These are phyloP conservation scores for Adelges cooleyi DNA, from an alignment of 1,140 invertebrate species.

Conservation along the genomic window DNA sequence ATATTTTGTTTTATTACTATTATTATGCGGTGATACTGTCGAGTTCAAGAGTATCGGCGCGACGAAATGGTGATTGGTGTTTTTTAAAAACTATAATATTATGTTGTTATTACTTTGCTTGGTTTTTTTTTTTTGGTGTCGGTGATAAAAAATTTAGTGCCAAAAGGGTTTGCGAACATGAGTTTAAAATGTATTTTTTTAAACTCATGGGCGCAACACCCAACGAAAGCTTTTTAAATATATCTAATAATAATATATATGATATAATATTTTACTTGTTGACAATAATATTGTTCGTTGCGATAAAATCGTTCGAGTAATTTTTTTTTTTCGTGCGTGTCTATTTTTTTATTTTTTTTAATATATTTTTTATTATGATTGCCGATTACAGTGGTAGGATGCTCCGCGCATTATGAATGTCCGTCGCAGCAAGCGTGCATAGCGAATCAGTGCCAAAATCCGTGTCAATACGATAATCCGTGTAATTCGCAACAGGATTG, in stretches of 20 bases:
- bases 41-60: conserved; percentile 16
- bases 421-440: conserved; percentile 61
- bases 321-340: too few species aligned
- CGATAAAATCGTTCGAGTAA: too few species aligned
- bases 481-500: conserved; percentile 56
- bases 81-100: not conserved
- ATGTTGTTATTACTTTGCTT: too few species aligned
- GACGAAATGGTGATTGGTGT: conserved; percentile 24
- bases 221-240: too few species aligned
- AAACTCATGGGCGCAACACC: conserved; percentile 4
- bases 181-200: conserved; percentile 11
- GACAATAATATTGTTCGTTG: too few species aligned
- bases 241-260: too few species aligned
- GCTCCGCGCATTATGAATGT: conserved; percentile 57
- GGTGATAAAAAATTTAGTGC: not conserved
- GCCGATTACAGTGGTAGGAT: conserved; percentile 49
- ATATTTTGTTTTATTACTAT: not conserved
- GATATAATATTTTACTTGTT: too few species aligned
- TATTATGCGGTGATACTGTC: not conserved
- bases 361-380: conserved; percentile 1
- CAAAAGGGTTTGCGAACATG: conserved; percentile 1
- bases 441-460: conserved; percentile 61
- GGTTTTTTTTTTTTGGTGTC: not conserved
- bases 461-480: conserved; percentile 54
- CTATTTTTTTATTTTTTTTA: too few species aligned